phyloP scores from a whole-genome alignment of 2,113 vertebrate genomes.

The Tragelaphus imberbis region DNA sequence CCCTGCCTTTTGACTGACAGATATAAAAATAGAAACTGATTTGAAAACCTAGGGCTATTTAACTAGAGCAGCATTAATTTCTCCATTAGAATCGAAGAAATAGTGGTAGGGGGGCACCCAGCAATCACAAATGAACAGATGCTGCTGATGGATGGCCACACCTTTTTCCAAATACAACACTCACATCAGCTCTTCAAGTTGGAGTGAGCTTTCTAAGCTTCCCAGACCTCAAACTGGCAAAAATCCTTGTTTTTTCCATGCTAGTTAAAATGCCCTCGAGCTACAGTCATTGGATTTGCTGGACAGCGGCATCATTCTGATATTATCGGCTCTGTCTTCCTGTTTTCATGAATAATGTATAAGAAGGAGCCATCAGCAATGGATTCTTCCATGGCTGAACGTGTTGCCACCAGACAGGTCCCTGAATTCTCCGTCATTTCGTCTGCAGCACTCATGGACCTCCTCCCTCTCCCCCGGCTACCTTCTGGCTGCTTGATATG shows the following conservation, averaged over 20 bases:
- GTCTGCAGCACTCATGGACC: not conserved
- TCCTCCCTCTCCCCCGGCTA: not conserved
- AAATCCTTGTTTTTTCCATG: slow-evolving; percentile 1
- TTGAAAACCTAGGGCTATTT: slow-evolving; percentile 56
- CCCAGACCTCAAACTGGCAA: slow-evolving; percentile 37
- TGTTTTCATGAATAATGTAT: slow-evolving; percentile 73
- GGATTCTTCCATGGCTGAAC: slow-evolving; percentile 49
- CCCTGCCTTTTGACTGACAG: slow-evolving; percentile 54
- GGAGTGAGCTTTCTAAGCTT: not conserved
- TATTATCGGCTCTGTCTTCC: slow-evolving; percentile 64
- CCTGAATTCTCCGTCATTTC: slow-evolving; percentile 22
- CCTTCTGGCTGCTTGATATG: not conserved
- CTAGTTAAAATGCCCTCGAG: slow-evolving; percentile 59
- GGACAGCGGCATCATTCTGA: slow-evolving; percentile 66
- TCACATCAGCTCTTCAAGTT: not conserved
- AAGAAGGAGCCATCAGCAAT: slow-evolving; percentile 56
- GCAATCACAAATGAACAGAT: not conserved
- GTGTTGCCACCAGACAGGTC: slow-evolving; percentile 44
- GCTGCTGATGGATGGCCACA: not conserved
- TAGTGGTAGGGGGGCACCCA: not conserved
- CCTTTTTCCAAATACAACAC: slow-evolving; percentile 6
- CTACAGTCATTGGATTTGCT: slow-evolving; percentile 63
- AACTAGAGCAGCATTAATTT: slow-evolving; percentile 19
- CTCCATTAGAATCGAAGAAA: slow-evolving; percentile 18
- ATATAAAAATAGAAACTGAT: slow-evolving; percentile 59